A percentile compares a stretch with the other conserved stretches of the same genome.
These are phyloP conservation scores for Gasterosteus aculeatus DNA, from an alignment of 2,113 vertebrate genomes.

Conservation along the genomic window DNA sequence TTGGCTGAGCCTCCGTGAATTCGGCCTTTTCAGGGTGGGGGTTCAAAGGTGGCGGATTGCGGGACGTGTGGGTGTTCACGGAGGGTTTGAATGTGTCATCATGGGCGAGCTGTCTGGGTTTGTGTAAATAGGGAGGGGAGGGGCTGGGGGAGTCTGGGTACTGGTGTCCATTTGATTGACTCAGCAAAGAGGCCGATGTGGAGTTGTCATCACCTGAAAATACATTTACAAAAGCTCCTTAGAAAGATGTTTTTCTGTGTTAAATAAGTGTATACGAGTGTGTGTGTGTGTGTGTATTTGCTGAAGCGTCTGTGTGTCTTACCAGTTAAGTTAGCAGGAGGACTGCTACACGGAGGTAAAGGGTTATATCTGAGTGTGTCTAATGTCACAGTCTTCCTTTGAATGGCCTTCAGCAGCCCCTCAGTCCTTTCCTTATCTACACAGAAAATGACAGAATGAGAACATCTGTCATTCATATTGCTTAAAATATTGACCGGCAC, in stretches of 20 bases:
- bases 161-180: conserved; percentile 65
- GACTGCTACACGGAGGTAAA: conserved; percentile 82
- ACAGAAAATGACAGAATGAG: conserved; percentile 65
- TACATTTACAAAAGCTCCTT: conserved; percentile 8
- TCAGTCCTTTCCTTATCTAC: conserved; percentile 92
- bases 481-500: conserved; percentile 28
- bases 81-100: conserved; percentile 78
- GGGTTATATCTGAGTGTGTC: conserved; percentile 86
- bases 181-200: conserved; percentile 32
- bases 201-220: conserved; percentile 64
- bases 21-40: conserved; percentile 79
- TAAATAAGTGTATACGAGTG: background rate
- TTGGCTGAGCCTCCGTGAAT: conserved; percentile 70
- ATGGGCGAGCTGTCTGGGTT: conserved; percentile 69
- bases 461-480: conserved; percentile 48
- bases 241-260: background rate
- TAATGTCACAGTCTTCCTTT: conserved; percentile 87
- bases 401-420: conserved; percentile 92
- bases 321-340: conserved; percentile 81
- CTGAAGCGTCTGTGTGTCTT: conserved; percentile 56
- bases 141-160: conserved; percentile 77
- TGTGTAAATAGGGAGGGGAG: conserved; percentile 73
- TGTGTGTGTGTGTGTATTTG: background rate
- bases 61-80: conserved; percentile 73
- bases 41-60: conserved; percentile 59